Conservation (phyloP, 2,888 invertebrate genomes). For the Tiphia femorata region DNA sequence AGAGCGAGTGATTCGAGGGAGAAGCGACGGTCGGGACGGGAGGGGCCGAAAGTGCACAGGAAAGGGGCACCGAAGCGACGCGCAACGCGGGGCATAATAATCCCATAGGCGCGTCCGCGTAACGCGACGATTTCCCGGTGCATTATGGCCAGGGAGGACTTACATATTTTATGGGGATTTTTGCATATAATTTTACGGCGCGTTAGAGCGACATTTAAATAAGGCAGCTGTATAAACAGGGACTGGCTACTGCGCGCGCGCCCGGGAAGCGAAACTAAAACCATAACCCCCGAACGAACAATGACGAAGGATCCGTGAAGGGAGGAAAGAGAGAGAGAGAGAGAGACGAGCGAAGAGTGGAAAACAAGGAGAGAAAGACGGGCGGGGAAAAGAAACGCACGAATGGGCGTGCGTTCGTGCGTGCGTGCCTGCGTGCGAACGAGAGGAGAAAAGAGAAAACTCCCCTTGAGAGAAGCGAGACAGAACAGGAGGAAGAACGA, state of each 20-base stretch:
- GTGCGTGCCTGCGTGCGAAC: constrained; percentile 36
- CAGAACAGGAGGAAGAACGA: constrained; percentile 28
- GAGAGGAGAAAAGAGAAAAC: constrained; percentile 25
- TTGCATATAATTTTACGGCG: constrained; percentile 69
- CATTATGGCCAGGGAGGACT: constrained; percentile 62
- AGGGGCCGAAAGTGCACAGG: not conserved
- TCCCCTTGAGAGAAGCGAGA: constrained; percentile 40
- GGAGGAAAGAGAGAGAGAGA: constrained; percentile 18
- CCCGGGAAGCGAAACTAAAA: constrained; percentile 17
- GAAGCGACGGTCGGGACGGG: too few relatives aligned
- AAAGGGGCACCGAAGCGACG: not conserved
- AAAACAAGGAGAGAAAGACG: constrained; percentile 22
- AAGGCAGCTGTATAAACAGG: constrained; percentile 68
- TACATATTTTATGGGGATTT: constrained; percentile 68
- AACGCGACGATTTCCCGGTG: constrained; percentile 67
- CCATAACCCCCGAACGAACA: constrained; percentile 4
- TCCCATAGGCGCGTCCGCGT: constrained; percentile 52
- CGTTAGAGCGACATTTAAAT: constrained; percentile 67
- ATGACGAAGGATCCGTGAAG: not conserved
- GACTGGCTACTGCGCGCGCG: constrained; percentile 16
- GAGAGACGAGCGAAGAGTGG: constrained; percentile 31
- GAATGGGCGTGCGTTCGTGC: too few relatives aligned
- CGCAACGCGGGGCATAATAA: constrained; percentile 39
- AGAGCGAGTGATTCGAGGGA: not conserved
- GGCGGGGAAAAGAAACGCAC: constrained; percentile 11